These are phyloP conservation scores for Psittacara wagleri DNA, from an alignment of 2,113 vertebrate genomes.

Conservation along the genomic window DNA sequence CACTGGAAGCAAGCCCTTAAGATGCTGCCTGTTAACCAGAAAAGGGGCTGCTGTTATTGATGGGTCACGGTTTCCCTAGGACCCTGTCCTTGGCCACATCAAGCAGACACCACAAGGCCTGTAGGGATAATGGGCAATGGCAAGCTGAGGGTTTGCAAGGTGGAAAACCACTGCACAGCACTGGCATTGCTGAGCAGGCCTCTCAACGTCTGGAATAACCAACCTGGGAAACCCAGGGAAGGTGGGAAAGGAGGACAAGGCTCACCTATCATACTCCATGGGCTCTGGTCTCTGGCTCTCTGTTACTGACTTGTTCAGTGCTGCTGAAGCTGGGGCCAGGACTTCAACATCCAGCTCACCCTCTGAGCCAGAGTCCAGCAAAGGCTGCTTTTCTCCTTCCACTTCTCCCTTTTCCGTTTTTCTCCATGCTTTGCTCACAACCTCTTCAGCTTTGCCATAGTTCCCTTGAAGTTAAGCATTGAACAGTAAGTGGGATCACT, in stretches of 20 bases:
- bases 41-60: background rate
- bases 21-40: background rate
- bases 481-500: background rate
- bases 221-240: background rate
- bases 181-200: background rate
- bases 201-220: background rate
- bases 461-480: slow-evolving; percentile 76
- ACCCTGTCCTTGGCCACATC: background rate
- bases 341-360: slow-evolving; percentile 72
- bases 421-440: slow-evolving; percentile 67
- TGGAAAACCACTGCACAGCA: background rate
- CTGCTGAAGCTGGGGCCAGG: slow-evolving; percentile 4
- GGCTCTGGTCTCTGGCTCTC: slow-evolving; percentile 75
- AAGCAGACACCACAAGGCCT: background rate
- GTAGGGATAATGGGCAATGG: background rate
- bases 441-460: slow-evolving; percentile 80
- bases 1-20: background rate
- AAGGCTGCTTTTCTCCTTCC: slow-evolving; percentile 57
- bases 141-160: background rate
- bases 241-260: background rate
- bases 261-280: slow-evolving; percentile 84
- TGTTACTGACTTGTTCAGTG: slow-evolving; percentile 76
- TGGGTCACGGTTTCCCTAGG: background rate
- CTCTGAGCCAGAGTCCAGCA: slow-evolving; percentile 68
- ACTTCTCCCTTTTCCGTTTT: slow-evolving; percentile 51